Conservation (phyloP, 1,140 invertebrate genomes). For the Palaemon carinicauda region DNA sequence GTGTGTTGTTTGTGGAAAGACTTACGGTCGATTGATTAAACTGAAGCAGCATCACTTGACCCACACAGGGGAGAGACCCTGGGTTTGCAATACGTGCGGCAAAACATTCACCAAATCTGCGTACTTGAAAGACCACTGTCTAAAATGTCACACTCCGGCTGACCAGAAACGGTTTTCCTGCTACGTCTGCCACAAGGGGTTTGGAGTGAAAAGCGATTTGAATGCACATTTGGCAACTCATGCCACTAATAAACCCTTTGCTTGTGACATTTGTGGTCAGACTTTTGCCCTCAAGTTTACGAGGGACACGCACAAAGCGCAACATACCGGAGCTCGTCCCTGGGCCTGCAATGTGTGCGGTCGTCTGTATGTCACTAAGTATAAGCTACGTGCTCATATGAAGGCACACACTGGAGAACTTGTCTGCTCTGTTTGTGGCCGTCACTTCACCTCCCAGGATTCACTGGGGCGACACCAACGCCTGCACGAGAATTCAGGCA, state of each 20-base stretch:
- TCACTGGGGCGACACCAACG: conserved; percentile 40
- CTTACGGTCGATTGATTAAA: conserved; percentile 25
- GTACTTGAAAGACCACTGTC: conserved; percentile 33
- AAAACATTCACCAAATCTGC: conserved; percentile 32
- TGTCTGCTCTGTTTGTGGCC: conserved; percentile 41
- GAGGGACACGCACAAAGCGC: conserved; percentile 49
- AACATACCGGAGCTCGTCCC: conserved; percentile 45
- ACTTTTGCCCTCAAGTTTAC: conserved; percentile 52
- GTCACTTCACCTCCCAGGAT: conserved; percentile 48
- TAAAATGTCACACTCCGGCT: conserved; percentile 25
- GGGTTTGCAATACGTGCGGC: conserved; percentile 25
- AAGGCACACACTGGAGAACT: conserved; percentile 50
- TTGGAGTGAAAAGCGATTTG: conserved; percentile 36
- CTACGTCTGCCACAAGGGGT: conserved; percentile 46
- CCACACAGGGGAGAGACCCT: conserved; percentile 44
- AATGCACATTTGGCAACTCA: conserved; percentile 43
- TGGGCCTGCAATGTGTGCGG: conserved; percentile 53
- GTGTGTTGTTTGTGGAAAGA: conserved; percentile 43
- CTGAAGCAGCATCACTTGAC: conserved; percentile 41
- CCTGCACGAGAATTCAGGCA: conserved; percentile 34
- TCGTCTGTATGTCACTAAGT: conserved; percentile 31
- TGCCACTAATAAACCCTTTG: conserved; percentile 48
- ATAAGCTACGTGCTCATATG: conserved; percentile 50
- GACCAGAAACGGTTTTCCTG: conserved; percentile 37
- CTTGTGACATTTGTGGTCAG: conserved; percentile 51